These are phyloP conservation scores for Ceyx margarethae DNA, from an alignment of 2,113 vertebrate species.

Conservation along the genomic window DNA sequence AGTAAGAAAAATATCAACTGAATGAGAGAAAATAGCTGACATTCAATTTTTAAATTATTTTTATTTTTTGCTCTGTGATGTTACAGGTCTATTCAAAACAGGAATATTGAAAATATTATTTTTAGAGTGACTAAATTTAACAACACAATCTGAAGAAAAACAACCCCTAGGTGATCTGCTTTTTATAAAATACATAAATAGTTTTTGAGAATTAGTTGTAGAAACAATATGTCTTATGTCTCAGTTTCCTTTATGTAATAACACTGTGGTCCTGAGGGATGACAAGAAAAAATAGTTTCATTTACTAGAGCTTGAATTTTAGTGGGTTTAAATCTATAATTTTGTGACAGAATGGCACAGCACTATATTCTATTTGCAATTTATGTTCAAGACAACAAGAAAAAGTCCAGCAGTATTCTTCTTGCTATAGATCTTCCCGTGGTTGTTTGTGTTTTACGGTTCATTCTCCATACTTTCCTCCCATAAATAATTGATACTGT, in stretches of 20 bases:
- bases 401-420: not conserved
- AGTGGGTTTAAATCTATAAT: constrained; percentile 58
- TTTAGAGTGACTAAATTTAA: constrained; percentile 35
- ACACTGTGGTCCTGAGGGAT: constrained; percentile 42
- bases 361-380: constrained; percentile 22
- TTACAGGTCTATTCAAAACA: not conserved
- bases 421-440: not conserved
- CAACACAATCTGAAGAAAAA: not conserved
- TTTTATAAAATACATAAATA: constrained; percentile 63
- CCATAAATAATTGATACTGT: not conserved
- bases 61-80: not conserved
- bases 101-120: constrained; percentile 42
- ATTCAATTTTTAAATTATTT: not conserved
- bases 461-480: not conserved
- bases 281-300: constrained; percentile 69
- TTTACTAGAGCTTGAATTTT: constrained; percentile 56
- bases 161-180: constrained; percentile 33
- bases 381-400: not conserved
- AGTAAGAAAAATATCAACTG: not conserved
- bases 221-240: constrained; percentile 33
- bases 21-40: not conserved
- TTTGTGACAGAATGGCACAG: constrained; percentile 7
- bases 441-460: not conserved
- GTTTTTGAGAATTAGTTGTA: constrained; percentile 45
- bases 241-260: constrained; percentile 57